These are phyloP conservation scores for Bombus terrestris DNA, from an alignment of 1,140 invertebrate genomes.

Conservation along the genomic window DNA sequence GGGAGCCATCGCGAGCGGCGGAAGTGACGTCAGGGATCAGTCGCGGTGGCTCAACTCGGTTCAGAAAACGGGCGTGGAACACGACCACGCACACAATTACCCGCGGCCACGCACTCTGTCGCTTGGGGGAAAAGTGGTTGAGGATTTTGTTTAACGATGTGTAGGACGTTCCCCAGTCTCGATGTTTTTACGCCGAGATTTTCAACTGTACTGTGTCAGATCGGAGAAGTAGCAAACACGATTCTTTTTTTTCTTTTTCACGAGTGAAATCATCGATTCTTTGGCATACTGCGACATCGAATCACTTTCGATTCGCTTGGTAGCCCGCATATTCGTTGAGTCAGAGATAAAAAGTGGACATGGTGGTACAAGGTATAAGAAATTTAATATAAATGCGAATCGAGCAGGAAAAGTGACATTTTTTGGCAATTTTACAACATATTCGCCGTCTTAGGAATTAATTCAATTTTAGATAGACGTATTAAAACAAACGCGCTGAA, in stretches of 20 bases:
- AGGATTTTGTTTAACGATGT: conserved; percentile 20
- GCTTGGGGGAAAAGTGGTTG: conserved; percentile 6
- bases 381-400: background rate
- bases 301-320: background rate
- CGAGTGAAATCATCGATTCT: background rate
- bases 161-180: background rate
- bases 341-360: background rate
- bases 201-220: background rate
- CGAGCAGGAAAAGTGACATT: background rate
- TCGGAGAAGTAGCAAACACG: background rate
- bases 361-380: too few species aligned
- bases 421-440: background rate
- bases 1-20: conserved; percentile 41
- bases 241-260: background rate
- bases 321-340: background rate
- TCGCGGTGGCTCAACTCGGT: conserved; percentile 27
- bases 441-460: background rate
- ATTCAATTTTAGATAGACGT: background rate
- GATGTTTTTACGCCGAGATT: conserved; percentile 20
- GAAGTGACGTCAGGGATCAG: conserved; percentile 65
- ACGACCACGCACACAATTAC: conserved; percentile 35
- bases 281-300: background rate
- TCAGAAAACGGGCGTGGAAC: conserved; percentile 43
- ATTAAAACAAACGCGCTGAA: too few species aligned
- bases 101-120: conserved; percentile 2